Conservation (phyloP, 2,888 invertebrate genomes). For the Chalcis sispes region DNA sequence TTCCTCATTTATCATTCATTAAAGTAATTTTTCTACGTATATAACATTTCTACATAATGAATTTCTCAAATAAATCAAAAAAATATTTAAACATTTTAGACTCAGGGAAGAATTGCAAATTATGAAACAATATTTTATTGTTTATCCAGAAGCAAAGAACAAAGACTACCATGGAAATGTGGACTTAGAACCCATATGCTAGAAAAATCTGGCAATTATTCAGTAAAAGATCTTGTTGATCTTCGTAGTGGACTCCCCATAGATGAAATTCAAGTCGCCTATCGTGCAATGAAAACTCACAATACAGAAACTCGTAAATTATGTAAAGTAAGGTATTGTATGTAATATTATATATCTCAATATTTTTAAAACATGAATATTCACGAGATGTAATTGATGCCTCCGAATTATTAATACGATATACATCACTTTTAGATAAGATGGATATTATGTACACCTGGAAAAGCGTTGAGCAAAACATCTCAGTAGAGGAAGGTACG, state of each 20-base stretch:
- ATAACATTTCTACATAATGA: no score
- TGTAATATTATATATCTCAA: no score
- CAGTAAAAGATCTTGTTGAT: conserved; percentile 90
- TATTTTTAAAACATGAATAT: no score
- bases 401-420: no score
- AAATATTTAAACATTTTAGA: conserved; percentile 78
- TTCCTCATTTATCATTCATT: conserved; percentile 90
- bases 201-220: conserved; percentile 86
- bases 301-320: conserved; percentile 70
- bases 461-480: no score
- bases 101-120: conserved; percentile 89
- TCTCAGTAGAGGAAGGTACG: no score
- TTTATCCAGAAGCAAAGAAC: conserved; percentile 83
- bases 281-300: conserved; percentile 71
- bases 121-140: conserved; percentile 93
- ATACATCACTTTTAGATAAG: no score
- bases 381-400: no score
- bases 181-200: conserved; percentile 78
- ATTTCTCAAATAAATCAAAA: neutral
- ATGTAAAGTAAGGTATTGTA: conserved; percentile 73
- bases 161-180: conserved; percentile 72
- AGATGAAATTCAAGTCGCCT: conserved; percentile 70
- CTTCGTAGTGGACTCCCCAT: conserved; percentile 85
- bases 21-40: conserved; percentile 77
- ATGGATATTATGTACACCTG: no score